Base-by-base conservation (phyloP, 2,888 invertebrate species). In the Agriopis marginaria region DNA sequence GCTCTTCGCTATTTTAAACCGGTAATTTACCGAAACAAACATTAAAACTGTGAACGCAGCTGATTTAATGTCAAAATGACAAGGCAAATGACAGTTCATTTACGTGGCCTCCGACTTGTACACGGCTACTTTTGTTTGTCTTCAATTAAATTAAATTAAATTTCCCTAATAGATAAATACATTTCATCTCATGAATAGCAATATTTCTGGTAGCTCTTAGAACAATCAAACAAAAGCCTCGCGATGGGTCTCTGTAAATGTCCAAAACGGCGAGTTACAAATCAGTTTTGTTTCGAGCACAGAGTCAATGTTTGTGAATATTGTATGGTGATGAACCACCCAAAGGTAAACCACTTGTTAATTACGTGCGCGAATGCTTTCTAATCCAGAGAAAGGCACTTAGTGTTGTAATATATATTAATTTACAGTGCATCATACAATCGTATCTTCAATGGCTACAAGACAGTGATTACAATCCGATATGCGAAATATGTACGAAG, bases 221-320 rank as follows among this genome's bases (percentile, higher is more conserved):
- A 56, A 68, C 68, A 65, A 72, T 62, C 68, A 66, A 55, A n/a
- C 50, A 23, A 71, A 62, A 70, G 11, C 39, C 60, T 81, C 84
- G 87, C 58, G 54, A 99, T 99, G 99, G 99, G 99, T 75, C 95
- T 99, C 74, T 99, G 99, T 94, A 99, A 99, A 91, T 99, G 99
- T 94, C 99, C 99, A 23, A 99, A 99, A 91, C 96, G 98, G 81
- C 97, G 97, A 93, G 99, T 99, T 74, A 99, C 99, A 68, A 99
- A 98, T 94, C 97, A 99, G 88, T 99, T 99, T 95, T 99, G 99
- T 94, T 99, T 99, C 92, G 99, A 99, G 90, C 99, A 99, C 91
- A 95, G 99, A 83, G 99, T 99, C 44, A 99, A 99, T 96, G 99
- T 99, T 85, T 99, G 99, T 92, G 99, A 99, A 95, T 96, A 98